Percentiles rank a stretch among this genome's conserved stretches.
These are phyloP conservation scores for Hyles euphorbiae DNA, from an alignment of 1,140 invertebrate species.

Conservation along the genomic window DNA sequence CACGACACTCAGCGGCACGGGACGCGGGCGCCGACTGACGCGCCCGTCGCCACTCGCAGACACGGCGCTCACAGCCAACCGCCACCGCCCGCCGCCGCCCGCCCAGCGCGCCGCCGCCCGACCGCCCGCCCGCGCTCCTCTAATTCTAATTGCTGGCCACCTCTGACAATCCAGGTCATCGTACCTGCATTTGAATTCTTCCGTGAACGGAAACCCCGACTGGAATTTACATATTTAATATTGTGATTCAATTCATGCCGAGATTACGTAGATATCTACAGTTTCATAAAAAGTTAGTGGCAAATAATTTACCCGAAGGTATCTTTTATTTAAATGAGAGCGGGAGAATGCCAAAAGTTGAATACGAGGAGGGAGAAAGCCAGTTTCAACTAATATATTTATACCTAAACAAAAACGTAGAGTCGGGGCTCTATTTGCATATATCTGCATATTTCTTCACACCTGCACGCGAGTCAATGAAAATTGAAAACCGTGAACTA, in stretches of 20 bases:
- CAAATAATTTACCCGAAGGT: slow-evolving; percentile 22
- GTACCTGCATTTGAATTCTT: slow-evolving; percentile 52
- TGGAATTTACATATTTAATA: slow-evolving; percentile 56
- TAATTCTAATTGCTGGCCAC: slow-evolving; percentile 66
- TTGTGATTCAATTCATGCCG: slow-evolving; percentile 34
- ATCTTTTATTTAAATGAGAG: slow-evolving; percentile 28
- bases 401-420: too few species aligned
- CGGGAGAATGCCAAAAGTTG: too few species aligned
- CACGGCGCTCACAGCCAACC: slow-evolving; percentile 24
- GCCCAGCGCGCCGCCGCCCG: slow-evolving; percentile 21
- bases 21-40: slow-evolving; percentile 39
- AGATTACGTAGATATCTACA: slow-evolving; percentile 26
- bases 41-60: slow-evolving; percentile 20
- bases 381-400: too few species aligned
- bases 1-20: slow-evolving; percentile 19
- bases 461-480: too few species aligned
- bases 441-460: too few species aligned
- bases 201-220: slow-evolving; percentile 36
- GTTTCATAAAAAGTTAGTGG: slow-evolving; percentile 43
- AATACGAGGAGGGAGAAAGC: too few species aligned
- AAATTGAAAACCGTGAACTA: too few species aligned
- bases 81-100: slow-evolving; percentile 27
- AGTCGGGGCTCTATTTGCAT: too few species aligned
- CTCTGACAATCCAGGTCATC: slow-evolving; percentile 61
- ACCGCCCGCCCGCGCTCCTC: slow-evolving; percentile 43